Base-by-base conservation (phyloP, 2,797 vertebrate genomes). In the Stomatorhinus walkeri region DNA sequence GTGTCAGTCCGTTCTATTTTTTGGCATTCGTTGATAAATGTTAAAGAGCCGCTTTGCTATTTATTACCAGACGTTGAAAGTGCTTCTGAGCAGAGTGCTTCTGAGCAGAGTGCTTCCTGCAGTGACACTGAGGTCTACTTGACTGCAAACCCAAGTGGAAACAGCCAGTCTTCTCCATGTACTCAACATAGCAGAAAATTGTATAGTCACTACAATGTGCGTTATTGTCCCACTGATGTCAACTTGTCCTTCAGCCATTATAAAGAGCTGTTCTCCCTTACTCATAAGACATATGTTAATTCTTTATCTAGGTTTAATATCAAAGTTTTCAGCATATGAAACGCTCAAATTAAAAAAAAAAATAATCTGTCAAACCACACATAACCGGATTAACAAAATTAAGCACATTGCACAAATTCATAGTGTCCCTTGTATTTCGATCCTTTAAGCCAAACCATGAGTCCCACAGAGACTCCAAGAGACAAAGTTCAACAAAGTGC, bases 351-450 rank as follows among this genome's bases (percentile, higher is more conserved):
- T 51, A 48, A 24, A 19, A 81, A 61, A 59, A 49, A 76, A 32
- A 46, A 32, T n/a, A 32, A 79, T n/a, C 2, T 43, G 72, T n/a
- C 48, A 51, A 59, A 32, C 46, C 16, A 36, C n/a, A 7, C 52
- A 61, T 40, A 43, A 36, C 22, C 49, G 12, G 43, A 72, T 54
- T 54, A 22, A 86, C 24, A 87, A 89, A 88, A 84, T 54, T 87
- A 88, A 88, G 48, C 72, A 85, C 36, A 85, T 88, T 88, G 52
- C 14, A 36, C 19, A 8, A 79, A 88, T 72, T 85, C 81, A 88
- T 88, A 90, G 48, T 48, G 87, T 85, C 89, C 68, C 83, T 85
- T 61, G 52, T 85, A 52, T 88, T 85, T 36, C 28, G 87, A 68
- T 85, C 10, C 12, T 87, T 49, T 89, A 61, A 59, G 76, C 54